Percentiles rank a stretch among this genome's conserved stretches.
Evolutionary conservation across 1,140 invertebrate genomes (phyloP).

Genomic region (Proctacanthus coquilletti): DNA sequence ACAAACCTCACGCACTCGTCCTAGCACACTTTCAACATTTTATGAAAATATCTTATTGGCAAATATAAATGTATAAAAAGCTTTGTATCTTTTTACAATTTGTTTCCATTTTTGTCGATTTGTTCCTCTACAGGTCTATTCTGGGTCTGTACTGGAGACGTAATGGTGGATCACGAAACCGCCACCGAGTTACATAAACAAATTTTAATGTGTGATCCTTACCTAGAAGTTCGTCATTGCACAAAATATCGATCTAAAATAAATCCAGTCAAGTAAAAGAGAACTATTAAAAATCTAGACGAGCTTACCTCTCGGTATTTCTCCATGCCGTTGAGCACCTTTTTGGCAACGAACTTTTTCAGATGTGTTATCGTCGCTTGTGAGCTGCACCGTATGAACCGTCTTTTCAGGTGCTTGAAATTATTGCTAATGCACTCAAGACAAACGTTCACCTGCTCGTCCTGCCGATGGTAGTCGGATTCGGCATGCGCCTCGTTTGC

Average conservation of each 20-base stretch:
- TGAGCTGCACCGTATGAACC: conserved; percentile 86
- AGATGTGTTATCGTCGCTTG: conserved; percentile 93
- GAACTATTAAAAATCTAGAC: conserved; percentile 2
- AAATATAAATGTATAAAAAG: conserved; percentile 1
- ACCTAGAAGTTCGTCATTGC: conserved; percentile 94
- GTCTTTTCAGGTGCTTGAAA: conserved; percentile 67
- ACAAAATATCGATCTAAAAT: conserved; percentile 86
- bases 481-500: conserved; percentile 52
- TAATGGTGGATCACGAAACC: conserved; percentile 80
- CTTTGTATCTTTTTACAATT: not conserved
- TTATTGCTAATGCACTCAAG: conserved; percentile 74
- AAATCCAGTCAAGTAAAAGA: conserved; percentile 5
- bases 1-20: not conserved
- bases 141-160: conserved; percentile 68
- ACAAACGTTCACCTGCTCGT: conserved; percentile 91
- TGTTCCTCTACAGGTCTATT: conserved; percentile 35
- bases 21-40: not conserved
- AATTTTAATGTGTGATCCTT: conserved; percentile 99
- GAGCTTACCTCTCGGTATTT: conserved; percentile 87
- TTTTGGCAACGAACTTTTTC: conserved; percentile 95
- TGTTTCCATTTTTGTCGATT: not conserved
- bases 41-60: conserved; percentile 1
- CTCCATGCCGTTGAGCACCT: conserved; percentile 78
- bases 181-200: conserved; percentile 93
- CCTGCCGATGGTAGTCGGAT: conserved; percentile 81